Base-by-base conservation (phyloP, 2,888 invertebrate genomes). In the Acronicta alni region DNA sequence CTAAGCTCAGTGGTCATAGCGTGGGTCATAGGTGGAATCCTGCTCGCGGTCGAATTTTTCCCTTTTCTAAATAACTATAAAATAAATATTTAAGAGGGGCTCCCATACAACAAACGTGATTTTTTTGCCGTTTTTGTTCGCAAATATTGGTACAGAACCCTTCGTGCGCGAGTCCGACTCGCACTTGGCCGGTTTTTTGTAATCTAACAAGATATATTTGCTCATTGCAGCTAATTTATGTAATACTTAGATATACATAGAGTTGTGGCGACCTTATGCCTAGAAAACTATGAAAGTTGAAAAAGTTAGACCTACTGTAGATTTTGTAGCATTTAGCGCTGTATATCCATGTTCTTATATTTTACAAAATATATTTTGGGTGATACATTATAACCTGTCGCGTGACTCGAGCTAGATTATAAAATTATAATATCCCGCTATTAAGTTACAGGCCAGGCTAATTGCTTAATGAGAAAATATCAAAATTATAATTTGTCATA, bases 381-480 rank as follows among this genome's bases (percentile, higher is more conserved):
- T 63, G 6, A 18, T 44, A 23, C 4, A 23, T 7, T 23, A 9
- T 20, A 15, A 14, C 30, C 41, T 42, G 38, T 23, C n/a, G 38
- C 20, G 32, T 43, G 20, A 35, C 15, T 32, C n/a, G 16, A 35
- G 23, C 45, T 30, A 26, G 18, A 54, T 59, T 45, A 43, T 2
- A 26, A 44, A 49, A 59, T 32, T 0, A 20, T 16, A 45, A 37
- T 23, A 23, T 45, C 30, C 17, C 16, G 16, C 1, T 4, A 32
- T 32, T n/a, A 14, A 32, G 3, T 32, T 57, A 35, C 16, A 14
- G 49, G 14, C 23, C 17, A 37, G 30, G 58, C 32, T 58, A 66
- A 66, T 65, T 66, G 53, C 41, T 49, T 32, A 58, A 66, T 66
- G 53, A 16, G n/a, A 41, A 47, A 42, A 41, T 35, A 6, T 10